Evolutionary conservation across 2,797 vertebrate genomes (phyloP).

Genomic region (Anableps anableps): DNA sequence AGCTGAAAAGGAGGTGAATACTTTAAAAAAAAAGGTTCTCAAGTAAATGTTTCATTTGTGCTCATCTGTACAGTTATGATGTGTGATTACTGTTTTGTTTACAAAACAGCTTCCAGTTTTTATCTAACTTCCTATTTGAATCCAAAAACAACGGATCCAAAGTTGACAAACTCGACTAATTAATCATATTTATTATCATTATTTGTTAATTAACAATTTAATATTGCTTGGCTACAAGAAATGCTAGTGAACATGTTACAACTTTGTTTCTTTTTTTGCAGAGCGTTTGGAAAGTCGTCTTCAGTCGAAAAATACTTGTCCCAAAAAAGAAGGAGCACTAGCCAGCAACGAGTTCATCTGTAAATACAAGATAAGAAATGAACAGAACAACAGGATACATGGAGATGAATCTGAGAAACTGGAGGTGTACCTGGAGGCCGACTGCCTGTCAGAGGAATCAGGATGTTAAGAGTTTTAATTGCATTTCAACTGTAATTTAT

Average conservation of each 20-base stretch:
- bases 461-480: constrained; percentile 8
- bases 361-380: constrained; percentile 70
- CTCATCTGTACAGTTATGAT: not conserved
- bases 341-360: constrained; percentile 83
- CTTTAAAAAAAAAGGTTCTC: not conserved
- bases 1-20: not conserved
- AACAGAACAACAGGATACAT: constrained; percentile 33
- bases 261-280: constrained; percentile 36
- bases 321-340: constrained; percentile 77
- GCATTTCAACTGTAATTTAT: not conserved
- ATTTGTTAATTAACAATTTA: not conserved
- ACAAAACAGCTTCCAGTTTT: not conserved
- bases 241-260: not conserved
- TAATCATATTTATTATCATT: not conserved
- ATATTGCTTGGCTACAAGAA: not conserved
- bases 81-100: not conserved
- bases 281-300: constrained; percentile 68
- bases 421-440: constrained; percentile 54
- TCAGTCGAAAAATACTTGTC: constrained; percentile 57
- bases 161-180: not conserved
- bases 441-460: constrained; percentile 51
- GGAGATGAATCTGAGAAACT: constrained; percentile 36
- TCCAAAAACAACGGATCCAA: not conserved
- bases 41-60: not conserved
- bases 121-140: not conserved